Conservation (phyloP, 2,113 vertebrate species). For the Rissa tridactyla region DNA sequence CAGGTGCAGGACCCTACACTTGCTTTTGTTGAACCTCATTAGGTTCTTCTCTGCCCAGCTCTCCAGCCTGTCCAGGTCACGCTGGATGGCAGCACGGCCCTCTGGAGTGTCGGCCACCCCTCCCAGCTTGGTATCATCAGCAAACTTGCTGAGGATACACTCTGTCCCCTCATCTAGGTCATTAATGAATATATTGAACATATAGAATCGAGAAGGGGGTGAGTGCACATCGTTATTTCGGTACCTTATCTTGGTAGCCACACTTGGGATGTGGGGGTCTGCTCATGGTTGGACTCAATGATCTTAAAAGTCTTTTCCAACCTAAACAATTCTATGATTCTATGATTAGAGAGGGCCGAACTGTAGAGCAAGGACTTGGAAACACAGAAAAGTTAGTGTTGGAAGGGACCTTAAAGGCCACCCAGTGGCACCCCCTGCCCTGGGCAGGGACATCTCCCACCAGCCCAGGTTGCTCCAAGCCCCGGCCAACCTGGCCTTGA, state of each 20-base stretch:
- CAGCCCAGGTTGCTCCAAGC: neutral
- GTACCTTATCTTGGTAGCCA: neutral
- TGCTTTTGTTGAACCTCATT: no score
- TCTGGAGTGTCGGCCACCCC: no score
- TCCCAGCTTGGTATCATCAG: no score
- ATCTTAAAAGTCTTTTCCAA: neutral
- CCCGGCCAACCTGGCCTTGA: neutral
- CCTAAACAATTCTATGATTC: neutral
- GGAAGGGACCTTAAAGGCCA: neutral
- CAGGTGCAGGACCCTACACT: no score
- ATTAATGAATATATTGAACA: no score
- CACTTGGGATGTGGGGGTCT: neutral
- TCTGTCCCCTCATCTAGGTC: no score
- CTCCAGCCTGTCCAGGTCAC: no score
- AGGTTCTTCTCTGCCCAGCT: no score
- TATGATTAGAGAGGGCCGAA: no score
- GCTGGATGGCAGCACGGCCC: no score
- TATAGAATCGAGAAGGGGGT: accelerated
- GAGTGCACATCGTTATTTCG: neutral
- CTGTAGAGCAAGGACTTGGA: neutral
- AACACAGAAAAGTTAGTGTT: neutral
- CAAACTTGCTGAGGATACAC: no score
- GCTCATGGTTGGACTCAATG: neutral
- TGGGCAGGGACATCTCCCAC: neutral
- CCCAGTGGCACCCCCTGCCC: neutral